A percentile compares a stretch with the other conserved stretches of the same genome.
These are phyloP conservation scores for Nibea albiflora DNA, from an alignment of 2,113 vertebrate species.

Conservation along the genomic window DNA sequence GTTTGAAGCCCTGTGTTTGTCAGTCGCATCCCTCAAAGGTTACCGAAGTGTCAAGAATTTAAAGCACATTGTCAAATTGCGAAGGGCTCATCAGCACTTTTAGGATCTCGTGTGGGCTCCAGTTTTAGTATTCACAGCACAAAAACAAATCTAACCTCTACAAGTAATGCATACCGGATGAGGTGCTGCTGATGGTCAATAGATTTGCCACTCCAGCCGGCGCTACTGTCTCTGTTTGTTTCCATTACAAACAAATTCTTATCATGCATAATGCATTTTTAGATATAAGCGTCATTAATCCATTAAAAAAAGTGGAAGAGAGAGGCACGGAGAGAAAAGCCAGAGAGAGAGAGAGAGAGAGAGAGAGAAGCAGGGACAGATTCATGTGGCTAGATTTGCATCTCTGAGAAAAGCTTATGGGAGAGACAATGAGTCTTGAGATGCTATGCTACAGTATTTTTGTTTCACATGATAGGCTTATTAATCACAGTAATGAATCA, in stretches of 20 bases:
- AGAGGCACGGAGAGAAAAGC: background rate
- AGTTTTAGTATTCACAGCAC: constrained; percentile 52
- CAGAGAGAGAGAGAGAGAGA: background rate
- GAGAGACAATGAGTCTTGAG: constrained; percentile 69
- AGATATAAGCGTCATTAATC: constrained; percentile 73
- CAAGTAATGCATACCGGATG: constrained; percentile 71
- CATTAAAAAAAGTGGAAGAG: constrained; percentile 55
- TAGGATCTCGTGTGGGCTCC: background rate
- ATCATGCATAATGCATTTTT: constrained; percentile 75
- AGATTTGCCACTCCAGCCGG: constrained; percentile 64
- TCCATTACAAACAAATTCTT: constrained; percentile 74
- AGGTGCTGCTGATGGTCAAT: constrained; percentile 66
- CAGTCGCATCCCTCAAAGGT: constrained; percentile 18
- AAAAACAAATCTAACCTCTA: constrained; percentile 66
- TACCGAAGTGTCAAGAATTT: constrained; percentile 41
- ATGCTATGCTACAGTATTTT: constrained; percentile 67
- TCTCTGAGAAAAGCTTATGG: constrained; percentile 54
- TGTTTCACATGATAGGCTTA: constrained; percentile 76
- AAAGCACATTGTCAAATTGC: constrained; percentile 32
- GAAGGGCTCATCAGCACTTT: constrained; percentile 56
- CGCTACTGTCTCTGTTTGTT: constrained; percentile 69
- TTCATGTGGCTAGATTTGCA: constrained; percentile 68
- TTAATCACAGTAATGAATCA: constrained; percentile 83
- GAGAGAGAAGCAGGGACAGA: constrained; percentile 16
- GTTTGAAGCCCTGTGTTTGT: constrained; percentile 23